Evolutionary conservation across 2,797 vertebrate genomes (phyloP).

Genomic region (Threskiornis aethiopicus): DNA sequence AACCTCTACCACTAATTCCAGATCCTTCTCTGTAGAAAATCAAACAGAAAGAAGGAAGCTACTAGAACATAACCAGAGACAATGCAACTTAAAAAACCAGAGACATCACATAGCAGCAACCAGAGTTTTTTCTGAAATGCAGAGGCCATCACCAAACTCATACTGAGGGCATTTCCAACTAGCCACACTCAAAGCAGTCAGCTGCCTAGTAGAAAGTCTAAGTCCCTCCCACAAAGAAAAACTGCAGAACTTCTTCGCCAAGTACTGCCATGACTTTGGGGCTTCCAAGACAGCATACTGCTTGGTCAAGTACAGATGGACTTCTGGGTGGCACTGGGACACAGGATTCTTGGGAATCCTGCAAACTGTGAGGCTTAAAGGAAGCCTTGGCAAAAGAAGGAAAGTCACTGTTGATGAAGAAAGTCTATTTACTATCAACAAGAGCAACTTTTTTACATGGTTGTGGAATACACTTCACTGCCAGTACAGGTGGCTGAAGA

Average conservation of each 20-base stretch:
- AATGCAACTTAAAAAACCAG: background rate
- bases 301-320: background rate
- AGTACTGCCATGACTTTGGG: background rate
- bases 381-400: background rate
- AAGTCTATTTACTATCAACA: background rate
- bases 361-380: background rate
- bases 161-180: background rate
- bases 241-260: background rate
- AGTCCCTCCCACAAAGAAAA: background rate
- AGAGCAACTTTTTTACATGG: background rate
- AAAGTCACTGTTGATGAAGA: background rate
- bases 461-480: background rate
- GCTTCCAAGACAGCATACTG: background rate
- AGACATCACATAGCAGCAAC: background rate
- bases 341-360: background rate
- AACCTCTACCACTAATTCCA: background rate
- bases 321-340: background rate
- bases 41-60: background rate
- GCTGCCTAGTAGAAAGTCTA: background rate
- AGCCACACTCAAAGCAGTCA: background rate
- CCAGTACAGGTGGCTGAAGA: background rate
- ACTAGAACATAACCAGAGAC: background rate
- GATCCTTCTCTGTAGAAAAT: background rate
- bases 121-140: background rate
- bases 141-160: background rate